These are phyloP conservation scores for Cosmia trapezina DNA, from an alignment of 2,888 invertebrate species.

Conservation along the genomic window DNA sequence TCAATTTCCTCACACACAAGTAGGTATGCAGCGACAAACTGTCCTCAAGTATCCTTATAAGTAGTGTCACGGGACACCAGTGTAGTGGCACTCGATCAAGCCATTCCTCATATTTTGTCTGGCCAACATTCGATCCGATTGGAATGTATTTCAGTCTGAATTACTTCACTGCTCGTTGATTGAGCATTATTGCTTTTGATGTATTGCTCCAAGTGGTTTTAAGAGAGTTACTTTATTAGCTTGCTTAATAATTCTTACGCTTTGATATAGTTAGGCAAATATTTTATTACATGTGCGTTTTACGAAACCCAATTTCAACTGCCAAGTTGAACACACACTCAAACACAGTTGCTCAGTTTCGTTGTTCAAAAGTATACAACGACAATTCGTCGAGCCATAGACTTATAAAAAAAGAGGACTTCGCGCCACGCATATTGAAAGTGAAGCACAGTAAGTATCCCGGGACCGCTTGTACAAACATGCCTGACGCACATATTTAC, in stretches of 20 bases:
- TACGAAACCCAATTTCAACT: no score
- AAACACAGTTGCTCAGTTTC: no score
- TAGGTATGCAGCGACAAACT: conserved; percentile 18
- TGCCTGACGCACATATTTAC: no score
- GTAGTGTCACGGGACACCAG: neutral
- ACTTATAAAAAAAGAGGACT: no score
- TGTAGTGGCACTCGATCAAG: conserved; percentile 53
- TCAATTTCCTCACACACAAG: conserved; percentile 35
- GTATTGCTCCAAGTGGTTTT: conserved; percentile 1
- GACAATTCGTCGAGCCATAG: no score
- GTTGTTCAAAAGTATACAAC: no score
- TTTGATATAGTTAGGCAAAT: no score
- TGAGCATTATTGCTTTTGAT: conserved; percentile 38
- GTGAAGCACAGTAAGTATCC: no score
- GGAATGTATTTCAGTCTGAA: conserved; percentile 43
- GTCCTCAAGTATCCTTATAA: neutral
- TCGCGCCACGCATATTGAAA: no score
- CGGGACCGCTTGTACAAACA: no score
- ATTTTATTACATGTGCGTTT: no score
- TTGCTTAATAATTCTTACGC: neutral
- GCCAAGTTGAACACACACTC: no score
- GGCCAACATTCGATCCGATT: conserved; percentile 40
- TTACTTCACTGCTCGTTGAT: conserved; percentile 34
- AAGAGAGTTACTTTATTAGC: neutral
- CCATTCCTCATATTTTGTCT: conserved; percentile 44